Percentiles rank a stretch among this genome's conserved stretches.
Conservation (phyloP, 2,888 invertebrate genomes). For the Stenoptilia bipunctidactyla region DNA sequence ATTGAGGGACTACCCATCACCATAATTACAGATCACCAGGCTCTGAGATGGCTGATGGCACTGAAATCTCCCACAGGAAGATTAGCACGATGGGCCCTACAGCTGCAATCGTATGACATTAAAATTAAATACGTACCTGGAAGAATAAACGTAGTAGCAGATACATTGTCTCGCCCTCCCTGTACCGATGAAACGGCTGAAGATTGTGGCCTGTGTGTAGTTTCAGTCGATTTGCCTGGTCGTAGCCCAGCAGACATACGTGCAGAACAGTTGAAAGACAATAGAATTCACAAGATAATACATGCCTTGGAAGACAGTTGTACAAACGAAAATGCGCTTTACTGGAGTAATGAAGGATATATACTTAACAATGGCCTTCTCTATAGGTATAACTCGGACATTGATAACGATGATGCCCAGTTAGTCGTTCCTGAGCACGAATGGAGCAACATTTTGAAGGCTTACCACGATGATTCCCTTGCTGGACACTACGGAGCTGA, state of each 20-base stretch:
- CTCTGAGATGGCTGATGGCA: conserved; percentile 7
- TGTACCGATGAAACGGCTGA: background rate
- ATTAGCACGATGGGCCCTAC: conserved; percentile 12
- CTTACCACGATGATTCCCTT: background rate
- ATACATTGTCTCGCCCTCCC: conserved; percentile 3
- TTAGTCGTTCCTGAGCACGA: conserved; percentile 1
- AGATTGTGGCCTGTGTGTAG: background rate
- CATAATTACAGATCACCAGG: background rate
- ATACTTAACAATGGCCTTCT: conserved; percentile 1
- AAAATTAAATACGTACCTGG: conserved; percentile 8
- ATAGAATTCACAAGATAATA: conserved; percentile 1
- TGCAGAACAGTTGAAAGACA: conserved; percentile 2
- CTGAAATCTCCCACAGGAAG: conserved; percentile 8
- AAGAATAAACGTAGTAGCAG: conserved; percentile 10
- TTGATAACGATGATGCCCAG: background rate
- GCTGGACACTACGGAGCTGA: conserved; percentile 2
- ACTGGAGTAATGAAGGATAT: conserved; percentile 4
- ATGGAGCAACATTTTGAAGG: background rate
- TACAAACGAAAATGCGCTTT: conserved; percentile 1
- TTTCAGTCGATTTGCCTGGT: background rate
- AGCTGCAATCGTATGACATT: conserved; percentile 7
- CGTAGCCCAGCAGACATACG: background rate
- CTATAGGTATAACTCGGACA: conserved; percentile 1
- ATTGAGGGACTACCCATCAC: conserved; percentile 6
- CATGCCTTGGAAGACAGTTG: conserved; percentile 2